A percentile compares a stretch with the other conserved stretches of the same genome.
These are phyloP conservation scores for Garra rufa DNA, from an alignment of 2,113 vertebrate species.

Conservation along the genomic window DNA sequence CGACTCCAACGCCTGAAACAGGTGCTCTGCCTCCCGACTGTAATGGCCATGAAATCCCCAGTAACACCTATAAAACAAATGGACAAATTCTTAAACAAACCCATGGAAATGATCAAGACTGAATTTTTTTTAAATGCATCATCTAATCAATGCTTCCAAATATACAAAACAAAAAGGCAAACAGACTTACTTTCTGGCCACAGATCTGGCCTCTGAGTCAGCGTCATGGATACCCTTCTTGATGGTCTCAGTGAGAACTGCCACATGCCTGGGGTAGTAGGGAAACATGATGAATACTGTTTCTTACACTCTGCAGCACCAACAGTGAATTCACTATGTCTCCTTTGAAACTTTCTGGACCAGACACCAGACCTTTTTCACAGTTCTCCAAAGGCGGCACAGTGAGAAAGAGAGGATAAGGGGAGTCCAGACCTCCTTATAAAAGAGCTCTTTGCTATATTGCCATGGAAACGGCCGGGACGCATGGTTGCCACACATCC, in stretches of 20 bases:
- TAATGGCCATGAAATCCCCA: constrained; percentile 98
- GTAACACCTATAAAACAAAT: constrained; percentile 82
- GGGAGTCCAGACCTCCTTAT: constrained; percentile 61
- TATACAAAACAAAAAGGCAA: neutral
- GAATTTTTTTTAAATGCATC: neutral
- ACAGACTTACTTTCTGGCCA: constrained; percentile 93
- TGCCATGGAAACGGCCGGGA: constrained; percentile 63
- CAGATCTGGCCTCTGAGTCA: constrained; percentile 95
- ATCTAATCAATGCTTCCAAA: neutral
- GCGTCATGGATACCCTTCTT: constrained; percentile 98
- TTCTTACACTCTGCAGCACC: constrained; percentile 6
- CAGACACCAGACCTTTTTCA: constrained; percentile 39
- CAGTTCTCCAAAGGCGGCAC: constrained; percentile 50
- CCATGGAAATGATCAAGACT: neutral
- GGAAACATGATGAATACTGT: constrained; percentile 60
- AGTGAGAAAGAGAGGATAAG: constrained; percentile 60
- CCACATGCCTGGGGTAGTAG: constrained; percentile 87
- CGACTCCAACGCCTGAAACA: constrained; percentile 92
- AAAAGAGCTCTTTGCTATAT: constrained; percentile 60
- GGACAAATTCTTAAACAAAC: neutral
- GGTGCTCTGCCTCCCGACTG: constrained; percentile 92
- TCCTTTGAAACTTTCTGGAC: constrained; percentile 46
- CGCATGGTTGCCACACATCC: constrained; percentile 46
- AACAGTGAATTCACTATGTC: neutral
- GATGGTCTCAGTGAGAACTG: constrained; percentile 96